Evolutionary conservation across 2,797 vertebrate genomes (phyloP).

Genomic region (Hipposideros larvatus): DNA sequence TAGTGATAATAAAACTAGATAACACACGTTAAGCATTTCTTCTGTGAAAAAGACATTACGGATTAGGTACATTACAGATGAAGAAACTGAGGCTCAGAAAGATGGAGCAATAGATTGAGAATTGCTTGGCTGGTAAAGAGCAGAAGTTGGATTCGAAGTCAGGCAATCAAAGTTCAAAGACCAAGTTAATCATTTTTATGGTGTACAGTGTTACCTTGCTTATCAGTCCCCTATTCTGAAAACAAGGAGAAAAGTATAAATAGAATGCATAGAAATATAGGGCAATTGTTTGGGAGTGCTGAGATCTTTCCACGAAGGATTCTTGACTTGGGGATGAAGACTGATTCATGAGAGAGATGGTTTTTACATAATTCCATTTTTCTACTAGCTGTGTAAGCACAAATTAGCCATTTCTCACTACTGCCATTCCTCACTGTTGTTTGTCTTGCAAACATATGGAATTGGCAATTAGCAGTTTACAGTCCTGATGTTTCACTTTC

Average conservation of each 20-base stretch:
- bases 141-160: not conserved
- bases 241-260: not conserved
- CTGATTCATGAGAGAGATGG: not conserved
- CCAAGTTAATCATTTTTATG: not conserved
- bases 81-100: not conserved
- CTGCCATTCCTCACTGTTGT: constrained; percentile 52
- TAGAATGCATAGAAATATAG: not conserved
- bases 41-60: not conserved
- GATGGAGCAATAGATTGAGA: not conserved
- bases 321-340: not conserved
- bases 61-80: not conserved
- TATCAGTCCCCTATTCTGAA: not conserved
- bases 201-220: not conserved
- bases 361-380: constrained; percentile 45
- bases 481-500: constrained; percentile 71
- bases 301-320: constrained; percentile 20
- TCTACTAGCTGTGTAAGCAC: constrained; percentile 1
- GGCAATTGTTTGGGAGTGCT: not conserved
- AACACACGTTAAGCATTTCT: not conserved
- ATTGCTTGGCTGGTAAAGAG: not conserved
- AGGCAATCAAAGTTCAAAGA: not conserved
- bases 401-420: constrained; percentile 66
- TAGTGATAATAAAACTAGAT: not conserved
- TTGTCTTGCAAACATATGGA: constrained; percentile 78
- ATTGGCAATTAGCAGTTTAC: constrained; percentile 83